Evolutionary conservation across 53 echinoderm and acorn worm species (phyloP).

Genomic region (Holothuria leucospilota): DNA sequence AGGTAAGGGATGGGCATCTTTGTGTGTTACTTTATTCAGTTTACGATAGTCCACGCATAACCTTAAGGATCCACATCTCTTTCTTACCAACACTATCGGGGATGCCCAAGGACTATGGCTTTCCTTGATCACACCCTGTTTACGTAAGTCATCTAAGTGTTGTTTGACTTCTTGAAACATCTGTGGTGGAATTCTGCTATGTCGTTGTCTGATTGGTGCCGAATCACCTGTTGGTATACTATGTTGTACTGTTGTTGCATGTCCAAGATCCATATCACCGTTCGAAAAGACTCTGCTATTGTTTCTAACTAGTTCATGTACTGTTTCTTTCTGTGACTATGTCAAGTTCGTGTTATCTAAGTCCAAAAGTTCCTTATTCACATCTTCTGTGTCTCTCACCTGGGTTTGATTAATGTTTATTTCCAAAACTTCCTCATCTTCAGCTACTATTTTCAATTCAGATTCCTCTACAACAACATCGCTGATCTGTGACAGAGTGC

Average conservation of each 20-base stretch:
- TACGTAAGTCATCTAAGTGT: too few relatives aligned
- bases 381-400: not conserved
- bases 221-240: conserved; percentile 38
- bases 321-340: not conserved
- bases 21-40: conserved; percentile 43
- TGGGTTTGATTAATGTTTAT: not conserved
- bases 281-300: conserved; percentile 42
- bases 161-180: conserved; percentile 25
- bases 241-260: conserved; percentile 49
- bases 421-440: not conserved
- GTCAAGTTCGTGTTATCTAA: not conserved
- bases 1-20: conserved; percentile 61
- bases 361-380: not conserved
- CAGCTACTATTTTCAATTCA: not conserved
- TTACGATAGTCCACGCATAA: too few relatives aligned
- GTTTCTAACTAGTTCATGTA: conserved; percentile 18
- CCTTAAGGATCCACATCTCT: conserved; percentile 34
- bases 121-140: conserved; percentile 43
- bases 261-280: conserved; percentile 43
- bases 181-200: conserved; percentile 42
- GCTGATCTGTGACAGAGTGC: not conserved
- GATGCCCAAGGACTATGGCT: conserved; percentile 57
- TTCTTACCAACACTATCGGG: conserved; percentile 57
- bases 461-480: not conserved
- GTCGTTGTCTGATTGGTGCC: conserved; percentile 36